Percentiles rank a stretch among this genome's conserved stretches.
phyloP scores from a whole-genome alignment of 92 coral and sea anemone species.

The Metridium senile region DNA sequence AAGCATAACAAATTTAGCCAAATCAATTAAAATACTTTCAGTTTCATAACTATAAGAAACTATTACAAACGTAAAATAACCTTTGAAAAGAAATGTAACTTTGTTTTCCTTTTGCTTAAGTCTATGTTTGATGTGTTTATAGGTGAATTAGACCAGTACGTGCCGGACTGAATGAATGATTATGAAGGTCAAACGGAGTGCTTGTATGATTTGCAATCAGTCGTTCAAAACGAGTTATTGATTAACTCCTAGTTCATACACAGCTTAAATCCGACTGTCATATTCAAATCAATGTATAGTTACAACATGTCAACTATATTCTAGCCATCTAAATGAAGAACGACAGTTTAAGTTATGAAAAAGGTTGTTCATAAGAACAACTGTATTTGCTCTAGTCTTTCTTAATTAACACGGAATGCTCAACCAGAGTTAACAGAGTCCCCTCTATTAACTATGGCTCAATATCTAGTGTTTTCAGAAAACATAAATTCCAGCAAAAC shows the following conservation, averaged over 20 bases:
- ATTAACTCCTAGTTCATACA: not conserved
- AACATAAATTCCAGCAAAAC: not conserved
- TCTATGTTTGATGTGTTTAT: no score
- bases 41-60: not conserved
- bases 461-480: not conserved
- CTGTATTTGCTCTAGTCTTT: slow-evolving; percentile 3
- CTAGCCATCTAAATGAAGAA: not conserved
- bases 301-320: not conserved
- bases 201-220: not conserved
- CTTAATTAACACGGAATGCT: slow-evolving; percentile 8
- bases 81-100: no score
- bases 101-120: no score
- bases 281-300: not conserved
- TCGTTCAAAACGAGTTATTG: not conserved
- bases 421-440: not conserved
- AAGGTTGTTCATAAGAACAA: not conserved
- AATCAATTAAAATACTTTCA: not conserved
- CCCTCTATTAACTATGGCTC: no score
- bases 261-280: slow-evolving; percentile 2
- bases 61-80: no score
- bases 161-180: no score
- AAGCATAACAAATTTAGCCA: not conserved
- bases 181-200: not conserved
- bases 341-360: slow-evolving; percentile 3
- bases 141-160: no score